Percentiles rank a stretch among this genome's conserved stretches.
Evolutionary conservation across 2,113 vertebrate species (phyloP).

Genomic region (Phaetusa simplex): DNA sequence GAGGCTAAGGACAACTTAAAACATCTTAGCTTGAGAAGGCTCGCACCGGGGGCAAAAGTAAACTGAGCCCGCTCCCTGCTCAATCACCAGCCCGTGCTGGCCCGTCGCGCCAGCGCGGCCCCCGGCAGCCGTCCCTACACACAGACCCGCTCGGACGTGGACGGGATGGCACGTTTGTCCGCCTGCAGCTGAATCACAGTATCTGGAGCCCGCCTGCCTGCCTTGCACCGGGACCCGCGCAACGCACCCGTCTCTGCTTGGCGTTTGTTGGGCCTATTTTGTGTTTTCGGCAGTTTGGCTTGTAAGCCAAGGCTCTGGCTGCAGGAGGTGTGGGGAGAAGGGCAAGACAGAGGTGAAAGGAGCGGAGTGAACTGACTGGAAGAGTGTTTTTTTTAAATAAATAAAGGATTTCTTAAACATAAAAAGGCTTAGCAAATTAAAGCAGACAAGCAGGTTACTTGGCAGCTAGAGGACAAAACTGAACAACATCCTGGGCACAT

Average conservation of each 20-base stretch:
- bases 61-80: not conserved
- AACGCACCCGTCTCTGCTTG: not conserved
- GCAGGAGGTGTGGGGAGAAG: not conserved
- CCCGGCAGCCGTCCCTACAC: not conserved
- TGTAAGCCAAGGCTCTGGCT: not conserved
- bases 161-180: not conserved
- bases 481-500: not conserved
- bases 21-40: constrained; percentile 34
- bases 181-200: not conserved
- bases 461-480: constrained; percentile 6
- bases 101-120: not conserved
- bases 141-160: not conserved
- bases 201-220: not conserved
- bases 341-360: not conserved
- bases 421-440: constrained; percentile 13
- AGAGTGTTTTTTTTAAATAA: not conserved
- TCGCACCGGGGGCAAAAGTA: constrained; percentile 10
- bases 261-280: not conserved
- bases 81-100: not conserved
- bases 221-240: not conserved
- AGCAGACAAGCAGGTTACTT: not conserved
- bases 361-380: not conserved
- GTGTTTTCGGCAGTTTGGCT: not conserved
- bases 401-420: not conserved
- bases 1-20: constrained; percentile 54